phyloP scores from a whole-genome alignment of 2,888 invertebrate species.

The Laothoe populi region DNA sequence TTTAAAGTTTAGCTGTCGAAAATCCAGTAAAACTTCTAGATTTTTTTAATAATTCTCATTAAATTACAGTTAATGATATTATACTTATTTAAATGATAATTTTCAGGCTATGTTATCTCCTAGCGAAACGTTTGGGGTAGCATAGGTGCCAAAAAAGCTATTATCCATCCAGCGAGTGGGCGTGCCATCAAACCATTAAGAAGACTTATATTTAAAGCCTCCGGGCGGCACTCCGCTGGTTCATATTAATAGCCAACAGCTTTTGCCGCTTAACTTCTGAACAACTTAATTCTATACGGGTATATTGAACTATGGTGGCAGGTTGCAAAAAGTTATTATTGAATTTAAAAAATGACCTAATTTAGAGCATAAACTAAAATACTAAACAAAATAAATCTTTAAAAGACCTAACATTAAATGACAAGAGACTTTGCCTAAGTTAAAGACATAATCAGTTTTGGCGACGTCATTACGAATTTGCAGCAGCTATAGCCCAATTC shows the following conservation, averaged over 20 bases:
- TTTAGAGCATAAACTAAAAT: too few relatives aligned
- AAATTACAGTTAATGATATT: background rate
- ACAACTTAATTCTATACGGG: constrained; percentile 10
- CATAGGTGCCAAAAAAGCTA: constrained; percentile 24
- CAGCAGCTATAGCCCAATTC: too few relatives aligned
- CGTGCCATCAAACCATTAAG: constrained; percentile 23
- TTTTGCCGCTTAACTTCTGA: constrained; percentile 24
- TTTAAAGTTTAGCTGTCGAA: too few relatives aligned
- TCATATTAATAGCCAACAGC: constrained; percentile 26
- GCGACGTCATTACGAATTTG: too few relatives aligned
- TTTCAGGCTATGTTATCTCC: background rate
- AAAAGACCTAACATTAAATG: too few relatives aligned
- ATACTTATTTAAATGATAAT: background rate
- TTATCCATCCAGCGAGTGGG: constrained; percentile 21
- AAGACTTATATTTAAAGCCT: constrained; percentile 22
- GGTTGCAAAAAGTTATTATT: background rate
- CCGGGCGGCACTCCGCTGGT: constrained; percentile 5
- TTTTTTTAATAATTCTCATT: background rate
- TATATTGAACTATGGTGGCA: background rate
- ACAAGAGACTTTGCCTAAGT: too few relatives aligned
- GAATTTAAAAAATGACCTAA: background rate
- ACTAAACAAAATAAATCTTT: too few relatives aligned
- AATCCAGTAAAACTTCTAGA: background rate
- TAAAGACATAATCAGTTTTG: too few relatives aligned
- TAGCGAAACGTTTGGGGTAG: background rate